These are phyloP conservation scores for Rhopalosiphum nymphaeae DNA, from an alignment of 2,888 invertebrate genomes.

Conservation along the genomic window DNA sequence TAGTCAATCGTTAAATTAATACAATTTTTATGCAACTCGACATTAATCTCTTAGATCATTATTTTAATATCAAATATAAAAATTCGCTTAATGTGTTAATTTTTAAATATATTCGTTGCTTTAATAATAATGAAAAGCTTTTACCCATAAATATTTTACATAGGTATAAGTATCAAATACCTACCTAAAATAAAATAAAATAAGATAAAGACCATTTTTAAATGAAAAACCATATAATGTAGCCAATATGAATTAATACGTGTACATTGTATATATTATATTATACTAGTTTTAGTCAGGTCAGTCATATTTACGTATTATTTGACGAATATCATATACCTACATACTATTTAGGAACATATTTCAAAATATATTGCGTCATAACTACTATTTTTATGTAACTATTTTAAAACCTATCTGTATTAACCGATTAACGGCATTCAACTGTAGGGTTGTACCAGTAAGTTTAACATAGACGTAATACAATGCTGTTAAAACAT, in stretches of 20 bases:
- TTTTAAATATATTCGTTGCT: not conserved
- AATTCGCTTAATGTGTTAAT: not conserved
- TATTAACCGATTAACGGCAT: too few species aligned
- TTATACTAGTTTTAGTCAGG: not conserved
- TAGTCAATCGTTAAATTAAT: not conserved
- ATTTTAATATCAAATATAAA: not conserved
- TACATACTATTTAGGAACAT: not conserved
- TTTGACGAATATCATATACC: not conserved
- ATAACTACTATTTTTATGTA: too few species aligned
- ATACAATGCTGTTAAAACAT: too few species aligned
- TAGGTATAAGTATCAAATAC: not conserved
- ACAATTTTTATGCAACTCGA: not conserved
- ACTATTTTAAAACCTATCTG: too few species aligned
- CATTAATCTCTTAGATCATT: not conserved
- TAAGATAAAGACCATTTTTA: not conserved
- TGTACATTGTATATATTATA: not conserved
- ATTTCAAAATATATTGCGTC: not conserved
- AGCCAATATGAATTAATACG: not conserved
- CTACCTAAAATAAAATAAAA: not conserved
- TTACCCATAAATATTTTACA: not conserved
- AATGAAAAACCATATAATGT: not conserved
- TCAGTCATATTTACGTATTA: not conserved
- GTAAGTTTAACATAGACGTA: too few species aligned
- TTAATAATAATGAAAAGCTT: not conserved
- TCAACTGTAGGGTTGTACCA: too few species aligned